These are phyloP conservation scores for Alca torda DNA, from an alignment of 2,797 vertebrate species.

Conservation along the genomic window DNA sequence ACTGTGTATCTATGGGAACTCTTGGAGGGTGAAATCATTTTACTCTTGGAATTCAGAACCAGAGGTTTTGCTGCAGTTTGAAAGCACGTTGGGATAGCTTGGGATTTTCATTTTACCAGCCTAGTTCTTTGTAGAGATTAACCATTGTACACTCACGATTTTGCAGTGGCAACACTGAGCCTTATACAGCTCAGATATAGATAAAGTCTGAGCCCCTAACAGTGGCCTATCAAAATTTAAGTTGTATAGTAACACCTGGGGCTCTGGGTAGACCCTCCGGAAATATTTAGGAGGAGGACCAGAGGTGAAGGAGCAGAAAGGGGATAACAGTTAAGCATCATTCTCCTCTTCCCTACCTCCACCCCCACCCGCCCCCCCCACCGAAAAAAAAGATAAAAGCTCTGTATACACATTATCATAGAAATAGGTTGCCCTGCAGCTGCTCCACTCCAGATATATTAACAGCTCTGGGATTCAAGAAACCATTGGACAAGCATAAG, in stretches of 20 bases:
- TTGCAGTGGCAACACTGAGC: not conserved
- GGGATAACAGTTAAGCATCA: not conserved
- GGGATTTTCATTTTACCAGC: not conserved
- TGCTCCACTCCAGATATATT: slow-evolving; percentile 60
- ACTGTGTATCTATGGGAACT: not conserved
- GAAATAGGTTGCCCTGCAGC: slow-evolving; percentile 62
- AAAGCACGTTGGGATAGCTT: not conserved
- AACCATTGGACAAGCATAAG: slow-evolving; percentile 48
- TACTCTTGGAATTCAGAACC: not conserved
- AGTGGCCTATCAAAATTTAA: not conserved
- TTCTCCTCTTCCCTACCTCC: not conserved
- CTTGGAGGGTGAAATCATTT: not conserved
- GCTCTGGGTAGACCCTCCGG: not conserved
- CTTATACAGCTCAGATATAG: not conserved
- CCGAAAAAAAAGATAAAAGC: not conserved
- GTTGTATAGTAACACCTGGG: not conserved
- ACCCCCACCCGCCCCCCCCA: rapidly evolving
- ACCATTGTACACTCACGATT: not conserved
- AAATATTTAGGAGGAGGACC: not conserved
- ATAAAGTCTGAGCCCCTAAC: not conserved
- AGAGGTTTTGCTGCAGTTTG: not conserved
- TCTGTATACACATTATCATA: slow-evolving; percentile 56
- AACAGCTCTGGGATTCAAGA: slow-evolving; percentile 61
- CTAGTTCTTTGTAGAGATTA: not conserved
- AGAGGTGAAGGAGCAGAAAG: not conserved